Evolutionary conservation across 2,888 invertebrate species (phyloP).

Genomic region (Limnephilus lunatus): DNA sequence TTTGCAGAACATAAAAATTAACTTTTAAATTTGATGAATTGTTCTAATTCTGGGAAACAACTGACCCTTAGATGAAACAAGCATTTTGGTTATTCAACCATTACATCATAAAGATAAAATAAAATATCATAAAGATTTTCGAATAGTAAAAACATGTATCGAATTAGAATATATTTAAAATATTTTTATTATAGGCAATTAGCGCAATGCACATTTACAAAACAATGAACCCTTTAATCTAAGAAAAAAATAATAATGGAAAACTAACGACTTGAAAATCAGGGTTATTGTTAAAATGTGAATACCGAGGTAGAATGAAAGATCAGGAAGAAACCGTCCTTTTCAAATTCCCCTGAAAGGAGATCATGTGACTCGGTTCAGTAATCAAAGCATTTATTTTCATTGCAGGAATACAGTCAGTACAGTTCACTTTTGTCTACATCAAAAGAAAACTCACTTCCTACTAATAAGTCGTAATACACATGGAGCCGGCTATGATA

Average conservation of each 20-base stretch:
- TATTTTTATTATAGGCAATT: not conserved
- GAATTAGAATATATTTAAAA: too few species aligned
- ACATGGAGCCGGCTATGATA: not conserved
- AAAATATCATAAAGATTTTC: too few species aligned
- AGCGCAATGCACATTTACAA: not conserved
- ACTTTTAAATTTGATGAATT: too few species aligned
- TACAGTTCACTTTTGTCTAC: constrained; percentile 53
- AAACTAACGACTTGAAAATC: constrained; percentile 48
- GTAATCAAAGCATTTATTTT: constrained; percentile 61
- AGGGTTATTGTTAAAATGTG: constrained; percentile 33
- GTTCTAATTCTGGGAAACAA: too few species aligned
- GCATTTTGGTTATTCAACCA: too few species aligned
- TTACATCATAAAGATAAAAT: too few species aligned
- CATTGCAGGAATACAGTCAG: constrained; percentile 44
- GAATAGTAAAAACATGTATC: too few species aligned
- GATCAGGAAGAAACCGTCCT: constrained; percentile 43
- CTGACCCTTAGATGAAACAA: too few species aligned
- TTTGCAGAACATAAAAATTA: too few species aligned
- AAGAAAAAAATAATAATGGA: constrained; percentile 24
- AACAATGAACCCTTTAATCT: constrained; percentile 12
- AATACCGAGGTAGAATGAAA: constrained; percentile 37
- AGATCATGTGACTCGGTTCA: constrained; percentile 56
- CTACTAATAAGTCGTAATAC: constrained; percentile 51
- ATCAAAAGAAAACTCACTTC: constrained; percentile 51
- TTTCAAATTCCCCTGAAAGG: constrained; percentile 26